Base-by-base conservation (phyloP, 2,113 vertebrate genomes). In the Choloepus hoffmanni region DNA sequence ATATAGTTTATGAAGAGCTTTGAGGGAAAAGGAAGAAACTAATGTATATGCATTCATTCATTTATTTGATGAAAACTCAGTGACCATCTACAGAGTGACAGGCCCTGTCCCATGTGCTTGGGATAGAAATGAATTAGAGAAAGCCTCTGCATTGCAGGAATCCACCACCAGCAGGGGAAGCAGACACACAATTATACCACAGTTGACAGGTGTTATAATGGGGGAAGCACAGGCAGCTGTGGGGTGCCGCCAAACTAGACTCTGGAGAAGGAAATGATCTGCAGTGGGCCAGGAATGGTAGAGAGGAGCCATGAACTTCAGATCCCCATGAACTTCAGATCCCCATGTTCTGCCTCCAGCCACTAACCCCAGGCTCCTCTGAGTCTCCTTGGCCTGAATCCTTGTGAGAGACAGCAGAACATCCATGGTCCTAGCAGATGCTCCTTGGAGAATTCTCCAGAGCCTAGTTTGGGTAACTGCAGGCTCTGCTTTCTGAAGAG, bases 381-480 rank as follows among this genome's bases (percentile, higher is more conserved):
- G 50, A 62, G 19, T 53, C 72, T 53, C 43, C 53, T 72, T 2
- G 3, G 8, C 78, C 0, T 74, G 3, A 50, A 5, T 78, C n/a
- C 86, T 13, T 60, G 1, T 60, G 7, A 63, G 33, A 85, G 28
- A 28, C 26, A 16, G n/a, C 55, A 48, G 48, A 40, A 55, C 84
- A 21, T 2, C 2, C 5, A 3, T 1, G 5, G 7, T 78, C 58
- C 67, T n/a, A 24, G n/a, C 0, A 14, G n/a, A 3, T 74, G 48
- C 10, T 82, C 12, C 0, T 13, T 40, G 48, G 21, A 40, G 36
- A 77, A 30, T 13, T 53, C 40, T 77, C 43, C 12, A 60, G 28
- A 26, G 36, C 12, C 68, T 74, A 65, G 28, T 2, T 12, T 2
- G 6, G 21, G 60, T 10, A 33, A 36, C 28, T 3, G 11, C 24